A percentile compares a stretch with the other conserved stretches of the same genome.
phyloP scores from a whole-genome alignment of 2,888 invertebrate genomes.

The Thecocarcelia acutangulata region DNA sequence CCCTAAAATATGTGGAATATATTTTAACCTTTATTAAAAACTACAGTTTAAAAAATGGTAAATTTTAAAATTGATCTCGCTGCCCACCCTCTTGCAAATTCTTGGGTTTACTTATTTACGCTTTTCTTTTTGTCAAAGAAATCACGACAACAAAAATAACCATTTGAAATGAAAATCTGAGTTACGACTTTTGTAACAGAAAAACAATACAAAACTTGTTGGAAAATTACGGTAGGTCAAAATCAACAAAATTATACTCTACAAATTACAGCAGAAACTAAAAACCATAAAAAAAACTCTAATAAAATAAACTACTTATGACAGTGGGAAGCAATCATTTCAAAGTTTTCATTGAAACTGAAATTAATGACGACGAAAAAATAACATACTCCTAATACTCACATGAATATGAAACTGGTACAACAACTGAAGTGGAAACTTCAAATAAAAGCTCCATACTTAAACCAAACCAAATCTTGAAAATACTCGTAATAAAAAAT shows the following conservation, averaged over 20 bases:
- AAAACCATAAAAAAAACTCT: slow-evolving; percentile 2
- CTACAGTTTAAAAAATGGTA: too few relatives aligned
- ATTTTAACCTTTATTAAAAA: too few relatives aligned
- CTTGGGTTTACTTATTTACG: neutral
- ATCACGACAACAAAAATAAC: slow-evolving; percentile 1
- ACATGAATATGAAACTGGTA: slow-evolving; percentile 28
- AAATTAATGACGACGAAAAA: slow-evolving; percentile 5
- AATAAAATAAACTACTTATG: slow-evolving; percentile 24
- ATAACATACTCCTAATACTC: neutral
- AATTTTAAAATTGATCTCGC: neutral
- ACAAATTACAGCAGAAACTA: slow-evolving; percentile 21
- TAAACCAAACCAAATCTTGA: neutral
- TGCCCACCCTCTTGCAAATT: neutral
- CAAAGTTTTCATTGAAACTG: neutral
- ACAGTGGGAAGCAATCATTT: slow-evolving; percentile 15
- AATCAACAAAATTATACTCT: slow-evolving; percentile 60
- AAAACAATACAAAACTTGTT: slow-evolving; percentile 45
- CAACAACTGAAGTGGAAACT: slow-evolving; percentile 30
- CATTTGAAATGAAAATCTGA: slow-evolving; percentile 10
- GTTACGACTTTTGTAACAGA: slow-evolving; percentile 29
- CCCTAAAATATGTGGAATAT: too few relatives aligned
- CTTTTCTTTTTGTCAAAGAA: slow-evolving; percentile 22
- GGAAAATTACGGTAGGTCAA: slow-evolving; percentile 60
- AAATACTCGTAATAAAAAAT: slow-evolving; percentile 4
- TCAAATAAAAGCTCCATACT: neutral